Conservation (phyloP, 2,888 invertebrate species). For the Oxystoma pomonae region DNA sequence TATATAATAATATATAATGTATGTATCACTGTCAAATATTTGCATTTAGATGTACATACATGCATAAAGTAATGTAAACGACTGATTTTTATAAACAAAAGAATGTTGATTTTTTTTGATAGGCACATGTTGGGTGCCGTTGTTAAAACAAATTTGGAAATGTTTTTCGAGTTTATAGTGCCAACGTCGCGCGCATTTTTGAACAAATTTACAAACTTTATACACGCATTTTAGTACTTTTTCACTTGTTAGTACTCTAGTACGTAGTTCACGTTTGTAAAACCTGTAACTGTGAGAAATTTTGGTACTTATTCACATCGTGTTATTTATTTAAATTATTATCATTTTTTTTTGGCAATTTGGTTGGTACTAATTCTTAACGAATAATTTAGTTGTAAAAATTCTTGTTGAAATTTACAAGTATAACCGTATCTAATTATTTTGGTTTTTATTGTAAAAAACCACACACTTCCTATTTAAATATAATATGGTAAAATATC, state of each 20-base stretch:
- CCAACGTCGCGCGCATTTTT: not conserved
- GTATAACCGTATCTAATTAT: too few species aligned
- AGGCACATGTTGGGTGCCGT: not conserved
- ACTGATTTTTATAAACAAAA: not conserved
- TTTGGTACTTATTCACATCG: not conserved
- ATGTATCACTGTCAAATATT: too few species aligned
- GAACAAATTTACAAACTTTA: not conserved
- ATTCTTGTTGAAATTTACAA: not conserved
- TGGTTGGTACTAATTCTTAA: not conserved
- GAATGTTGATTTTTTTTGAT: not conserved
- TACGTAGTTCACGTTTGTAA: not conserved
- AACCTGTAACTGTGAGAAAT: not conserved
- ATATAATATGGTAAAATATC: too few species aligned
- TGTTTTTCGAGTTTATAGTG: too few species aligned
- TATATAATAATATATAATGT: too few species aligned
- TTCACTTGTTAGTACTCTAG: not conserved
- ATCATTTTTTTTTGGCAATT: not conserved
- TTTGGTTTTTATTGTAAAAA: too few species aligned
- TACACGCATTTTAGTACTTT: not conserved
- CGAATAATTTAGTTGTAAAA: not conserved
- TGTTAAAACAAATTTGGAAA: not conserved
- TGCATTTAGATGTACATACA: not conserved
- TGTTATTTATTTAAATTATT: not conserved
- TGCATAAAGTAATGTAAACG: not conserved
- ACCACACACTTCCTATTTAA: too few species aligned